phyloP scores from a whole-genome alignment of 2,113 vertebrate genomes.

The Protomyctophum bolini region DNA sequence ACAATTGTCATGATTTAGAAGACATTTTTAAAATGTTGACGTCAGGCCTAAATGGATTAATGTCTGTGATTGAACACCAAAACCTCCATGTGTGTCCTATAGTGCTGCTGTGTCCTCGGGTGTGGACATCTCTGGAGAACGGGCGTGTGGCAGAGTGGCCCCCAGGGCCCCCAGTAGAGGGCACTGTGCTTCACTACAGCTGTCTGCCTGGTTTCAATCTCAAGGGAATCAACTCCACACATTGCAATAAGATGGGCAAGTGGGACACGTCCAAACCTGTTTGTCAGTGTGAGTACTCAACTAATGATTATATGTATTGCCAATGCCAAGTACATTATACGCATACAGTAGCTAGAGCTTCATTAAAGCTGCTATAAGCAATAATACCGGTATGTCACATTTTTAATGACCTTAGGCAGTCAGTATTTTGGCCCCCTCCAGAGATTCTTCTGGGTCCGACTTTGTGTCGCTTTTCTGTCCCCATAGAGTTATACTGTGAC shows the following conservation, averaged over 20 bases:
- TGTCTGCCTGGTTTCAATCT: conserved; percentile 86
- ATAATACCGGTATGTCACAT: no score
- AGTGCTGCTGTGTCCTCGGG: conserved; percentile 85
- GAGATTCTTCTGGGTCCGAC: no score
- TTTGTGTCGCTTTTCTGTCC: no score
- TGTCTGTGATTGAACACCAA: conserved; percentile 9
- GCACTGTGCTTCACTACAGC: conserved; percentile 81
- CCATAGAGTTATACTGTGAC: no score
- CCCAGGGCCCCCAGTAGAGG: conserved; percentile 81
- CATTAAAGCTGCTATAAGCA: no score
- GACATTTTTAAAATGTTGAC: no score
- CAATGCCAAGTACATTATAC: not conserved
- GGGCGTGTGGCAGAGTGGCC: conserved; percentile 79
- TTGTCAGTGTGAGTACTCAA: conserved; percentile 81
- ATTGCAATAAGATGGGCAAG: conserved; percentile 85
- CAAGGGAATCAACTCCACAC: conserved; percentile 79
- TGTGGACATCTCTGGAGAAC: conserved; percentile 87
- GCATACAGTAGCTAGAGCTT: not conserved
- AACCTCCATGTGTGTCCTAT: conserved; percentile 5
- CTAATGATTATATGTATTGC: not conserved
- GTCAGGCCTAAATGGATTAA: no score
- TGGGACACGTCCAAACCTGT: conserved; percentile 87
- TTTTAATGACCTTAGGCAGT: no score
- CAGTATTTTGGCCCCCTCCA: no score
- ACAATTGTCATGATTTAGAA: no score